Evolutionary conservation across 2,888 invertebrate species (phyloP), one percentile per base, ranked within the genome.

Genomic region (Piscicola geometra): DNA sequence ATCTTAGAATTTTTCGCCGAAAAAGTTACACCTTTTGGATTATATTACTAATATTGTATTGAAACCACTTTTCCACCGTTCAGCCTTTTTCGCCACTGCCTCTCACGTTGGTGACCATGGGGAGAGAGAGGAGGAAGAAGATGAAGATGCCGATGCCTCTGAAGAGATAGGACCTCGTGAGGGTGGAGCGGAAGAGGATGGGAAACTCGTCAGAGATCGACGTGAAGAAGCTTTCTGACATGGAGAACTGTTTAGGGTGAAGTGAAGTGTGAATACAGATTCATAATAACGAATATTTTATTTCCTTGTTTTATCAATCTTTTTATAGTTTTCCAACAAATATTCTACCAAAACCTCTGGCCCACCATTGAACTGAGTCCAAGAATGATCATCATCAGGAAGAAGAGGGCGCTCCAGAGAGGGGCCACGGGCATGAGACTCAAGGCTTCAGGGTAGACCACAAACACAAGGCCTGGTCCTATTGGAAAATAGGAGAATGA

Each of bases 331-430:
- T n/a, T n/a, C n/a, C n/a, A n/a, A n/a, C n/a, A n/a, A n/a, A n/a
- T n/a, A n/a, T n/a, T n/a, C n/a, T n/a, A n/a, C n/a, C n/a, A n/a
- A n/a, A n/a, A n/a, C n/a, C n/a, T n/a, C n/a, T n/a, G n/a, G n/a
- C 41, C 33, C 79, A 84, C 83, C 82, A 84, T 83, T 1, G 85
- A 85, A 18, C 85, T 85, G 77, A 85, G 84, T 9, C 85, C 85
- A 1, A 85, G 80, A 0, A 83, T 84, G 0, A 83, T 81, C 84
- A 85, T 84, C 85, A 85, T 85, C 52, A 85, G 79, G 78, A 84
- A 85, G 81, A 85, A 85, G 78, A 83, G 82, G n/a, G 84, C 81
- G 2, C 84, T 81, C 85, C 85, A 85, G 64, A 84, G 71, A 3
- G 83, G 85, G 2, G 85, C 81, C 0, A 83, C 81, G 0, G 85